phyloP scores from a whole-genome alignment of 2,113 vertebrate genomes.

The Centrocercus urophasianus region DNA sequence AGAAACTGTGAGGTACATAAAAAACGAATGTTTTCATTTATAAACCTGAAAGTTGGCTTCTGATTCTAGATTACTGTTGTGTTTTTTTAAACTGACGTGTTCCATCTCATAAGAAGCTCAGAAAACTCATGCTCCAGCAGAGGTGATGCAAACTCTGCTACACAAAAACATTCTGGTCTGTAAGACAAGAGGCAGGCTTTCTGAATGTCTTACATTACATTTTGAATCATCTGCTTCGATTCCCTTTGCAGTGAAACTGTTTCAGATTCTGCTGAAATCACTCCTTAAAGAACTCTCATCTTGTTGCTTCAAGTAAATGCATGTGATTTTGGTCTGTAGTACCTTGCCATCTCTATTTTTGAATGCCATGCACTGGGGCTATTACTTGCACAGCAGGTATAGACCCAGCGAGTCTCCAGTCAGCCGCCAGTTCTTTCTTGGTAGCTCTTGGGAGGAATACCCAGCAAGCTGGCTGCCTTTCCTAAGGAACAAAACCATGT shows the following conservation, averaged over 20 bases:
- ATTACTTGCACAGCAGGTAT: neutral
- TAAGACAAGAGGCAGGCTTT: neutral
- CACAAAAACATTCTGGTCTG: neutral
- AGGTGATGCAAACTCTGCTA: neutral
- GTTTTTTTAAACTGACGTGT: neutral
- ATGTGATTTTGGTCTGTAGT: neutral
- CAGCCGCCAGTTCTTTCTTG: neutral
- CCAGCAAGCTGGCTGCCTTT: neutral
- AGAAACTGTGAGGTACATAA: neutral
- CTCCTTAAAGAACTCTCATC: neutral
- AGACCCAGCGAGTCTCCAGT: neutral
- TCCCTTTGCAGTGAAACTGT: neutral
- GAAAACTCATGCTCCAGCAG: neutral
- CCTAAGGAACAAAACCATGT: neutral
- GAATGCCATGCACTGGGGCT: neutral
- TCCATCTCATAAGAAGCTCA: conserved; percentile 22
- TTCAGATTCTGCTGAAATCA: neutral
- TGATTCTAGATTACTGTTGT: neutral
- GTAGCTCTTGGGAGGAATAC: neutral
- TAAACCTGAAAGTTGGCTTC: neutral
- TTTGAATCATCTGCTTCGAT: neutral
- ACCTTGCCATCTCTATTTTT: neutral
- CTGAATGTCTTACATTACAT: neutral
- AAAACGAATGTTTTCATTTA: neutral
- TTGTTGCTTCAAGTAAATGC: neutral